These are phyloP conservation scores for Prochilodus magdalenae DNA, from an alignment of 2,113 vertebrate genomes.

Conservation along the genomic window DNA sequence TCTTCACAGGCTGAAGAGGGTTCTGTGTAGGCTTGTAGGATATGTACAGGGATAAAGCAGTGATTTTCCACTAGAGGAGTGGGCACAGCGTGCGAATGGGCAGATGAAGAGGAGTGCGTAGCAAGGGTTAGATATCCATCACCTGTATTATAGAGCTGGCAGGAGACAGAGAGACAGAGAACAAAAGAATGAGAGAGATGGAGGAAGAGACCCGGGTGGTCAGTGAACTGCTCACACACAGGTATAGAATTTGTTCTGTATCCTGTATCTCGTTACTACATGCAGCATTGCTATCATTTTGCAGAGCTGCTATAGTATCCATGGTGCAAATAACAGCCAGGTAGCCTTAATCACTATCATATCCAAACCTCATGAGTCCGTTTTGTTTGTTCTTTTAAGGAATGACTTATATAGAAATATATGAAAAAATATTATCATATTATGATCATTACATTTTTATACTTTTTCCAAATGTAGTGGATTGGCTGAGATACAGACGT, in stretches of 20 bases:
- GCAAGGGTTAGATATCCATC: not conserved
- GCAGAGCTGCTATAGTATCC: not conserved
- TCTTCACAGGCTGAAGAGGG: not conserved
- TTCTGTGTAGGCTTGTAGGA: not conserved
- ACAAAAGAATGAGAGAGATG: not conserved
- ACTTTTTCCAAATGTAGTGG: no score
- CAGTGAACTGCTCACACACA: not conserved
- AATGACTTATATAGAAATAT: not conserved
- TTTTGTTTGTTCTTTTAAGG: not conserved
- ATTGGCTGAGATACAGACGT: no score
- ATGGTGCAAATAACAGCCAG: not conserved
- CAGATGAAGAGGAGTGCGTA: not conserved
- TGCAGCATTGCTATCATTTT: not conserved
- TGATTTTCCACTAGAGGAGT: not conserved
- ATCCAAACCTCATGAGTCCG: not conserved
- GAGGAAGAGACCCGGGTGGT: not conserved
- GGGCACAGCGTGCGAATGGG: not conserved
- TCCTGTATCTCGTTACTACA: not conserved
- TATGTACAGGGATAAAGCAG: constrained; percentile 8
- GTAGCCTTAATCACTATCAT: not conserved
- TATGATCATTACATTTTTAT: no score
- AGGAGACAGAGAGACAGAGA: not conserved
- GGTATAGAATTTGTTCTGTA: not conserved
- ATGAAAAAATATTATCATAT: no score
- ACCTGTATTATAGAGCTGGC: constrained; percentile 31